Base-by-base conservation (phyloP, 2,888 invertebrate species). In the Laothoe populi region DNA sequence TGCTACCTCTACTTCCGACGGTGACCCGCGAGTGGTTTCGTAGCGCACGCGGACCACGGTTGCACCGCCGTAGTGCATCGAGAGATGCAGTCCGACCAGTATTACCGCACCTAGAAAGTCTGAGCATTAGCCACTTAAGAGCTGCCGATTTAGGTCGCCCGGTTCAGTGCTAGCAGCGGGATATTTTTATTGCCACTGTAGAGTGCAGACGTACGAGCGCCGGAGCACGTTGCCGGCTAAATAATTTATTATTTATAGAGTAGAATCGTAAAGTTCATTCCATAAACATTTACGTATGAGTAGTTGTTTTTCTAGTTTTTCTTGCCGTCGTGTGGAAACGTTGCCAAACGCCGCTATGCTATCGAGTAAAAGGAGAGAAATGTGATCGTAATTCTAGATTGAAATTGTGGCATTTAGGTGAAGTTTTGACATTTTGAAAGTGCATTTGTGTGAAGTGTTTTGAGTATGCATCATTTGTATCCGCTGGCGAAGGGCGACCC, bases 401-500 rank as follows among this genome's bases (percentile, higher is more conserved):
- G 70, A 66, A 63, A 48, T 58, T 59, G 79, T 77, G 79, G 90
- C 89, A 91, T 90, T 91, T 91, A 91, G 77, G 69, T 79, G 78
- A 72, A 78, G 86, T 75, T 69, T 82, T 78, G 83, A 82, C 87
- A 89, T 90, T 91, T 83, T 83, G 85, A 78, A 76, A 83, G 88
- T 92, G 90, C 87, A 90, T 92, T 90, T 90, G 81, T 71, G 81
- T 79, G 73, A 72, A 70, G 76, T 81, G 78, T 71, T 68, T 77
- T 77, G 74, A 85, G 75, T 73, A 96, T 96, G 96, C 96, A 96
- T 90, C 96, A 96, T 86, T 86, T 96, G 83, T 96, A 96, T 85
- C 95, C 96, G 46, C 88, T 96, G 82, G 96, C 96, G 82, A 97
- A 97, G 89, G 96, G 96, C 77, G 98, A 98, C 89, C 96, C 97